Conservation (phyloP, 2,888 invertebrate species). For the Ennomos erosarius region DNA sequence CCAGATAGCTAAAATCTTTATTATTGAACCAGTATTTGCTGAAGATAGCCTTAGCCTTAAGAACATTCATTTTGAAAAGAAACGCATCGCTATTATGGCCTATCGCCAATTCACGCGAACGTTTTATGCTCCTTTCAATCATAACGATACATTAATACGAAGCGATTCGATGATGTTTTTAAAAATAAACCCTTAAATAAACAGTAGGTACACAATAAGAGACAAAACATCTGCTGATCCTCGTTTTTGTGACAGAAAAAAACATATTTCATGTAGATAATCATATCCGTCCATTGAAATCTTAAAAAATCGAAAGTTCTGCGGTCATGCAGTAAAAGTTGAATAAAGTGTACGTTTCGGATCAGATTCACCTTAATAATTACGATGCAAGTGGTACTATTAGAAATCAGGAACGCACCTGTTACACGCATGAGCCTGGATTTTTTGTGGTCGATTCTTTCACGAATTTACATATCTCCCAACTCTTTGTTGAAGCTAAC, state of each 20-base stretch:
- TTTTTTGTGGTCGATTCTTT: conserved; percentile 76
- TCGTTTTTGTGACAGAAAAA: conserved; percentile 24
- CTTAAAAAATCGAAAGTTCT: conserved; percentile 70
- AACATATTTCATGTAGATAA: conserved; percentile 24
- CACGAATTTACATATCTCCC: conserved; percentile 80
- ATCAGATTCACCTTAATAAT: conserved; percentile 64
- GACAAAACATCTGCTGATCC: conserved; percentile 34
- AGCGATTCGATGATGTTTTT: too few species aligned
- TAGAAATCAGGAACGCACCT: conserved; percentile 79
- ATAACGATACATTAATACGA: too few species aligned
- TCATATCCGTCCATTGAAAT: conserved; percentile 40
- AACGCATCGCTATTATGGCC: too few species aligned
- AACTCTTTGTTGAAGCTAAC: conserved; percentile 74
- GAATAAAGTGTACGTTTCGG: conserved; percentile 58
- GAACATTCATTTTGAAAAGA: too few species aligned
- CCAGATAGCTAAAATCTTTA: conserved; percentile 65
- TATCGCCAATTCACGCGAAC: too few species aligned
- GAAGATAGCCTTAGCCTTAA: conserved; percentile 15
- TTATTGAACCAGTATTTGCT: conserved; percentile 37
- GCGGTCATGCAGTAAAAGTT: conserved; percentile 61
- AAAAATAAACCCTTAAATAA: conserved; percentile 14
- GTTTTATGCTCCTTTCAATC: too few species aligned
- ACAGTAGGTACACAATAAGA: conserved; percentile 8
- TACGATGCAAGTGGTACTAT: conserved; percentile 66
- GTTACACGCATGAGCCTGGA: conserved; percentile 69